Base-by-base conservation (phyloP, 1,140 invertebrate species). In the Sipha flava region DNA sequence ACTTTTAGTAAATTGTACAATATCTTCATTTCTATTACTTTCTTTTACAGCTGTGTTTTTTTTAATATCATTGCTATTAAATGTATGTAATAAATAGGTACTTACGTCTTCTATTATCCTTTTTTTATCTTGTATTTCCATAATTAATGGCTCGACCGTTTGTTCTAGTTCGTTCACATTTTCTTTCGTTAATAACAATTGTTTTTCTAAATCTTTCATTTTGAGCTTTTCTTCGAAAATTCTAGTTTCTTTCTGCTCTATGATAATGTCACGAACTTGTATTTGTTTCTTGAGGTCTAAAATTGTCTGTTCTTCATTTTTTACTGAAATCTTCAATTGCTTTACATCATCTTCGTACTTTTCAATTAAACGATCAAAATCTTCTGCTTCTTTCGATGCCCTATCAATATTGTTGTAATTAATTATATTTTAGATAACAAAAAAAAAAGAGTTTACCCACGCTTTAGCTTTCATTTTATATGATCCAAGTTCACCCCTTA, bases 201-300 rank as follows among this genome's bases (percentile, higher is more conserved):
- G 94, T 84, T 96, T 97, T 83, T 96, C 94, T 79, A 96, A 84
- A 85, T 96, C 94, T 83, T 94, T 91, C 83, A 95, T 96, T 83
- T 91, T 94, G 70, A 91, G 89, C 84, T 94, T 92, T 79, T 96
- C 85, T 81, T 95, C 93, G 82, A 90, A 90, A 79, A 97, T 94
- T 81, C 90, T 87, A 83, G 91, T 93, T 85, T 96, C 94, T 84
- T 95, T 96, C 47, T 93, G 91, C 81, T 92, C 90, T 81, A 96
- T 94, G 2, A 90, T 92, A 2, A 88, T 86, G 84, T 96, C 94
- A 80, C 92, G 89, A 84, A 95, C 93, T 2, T 88, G 85, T 47
- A 97, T 90, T 84, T 93, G 92, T 83, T 89, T 92, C 62, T 91
- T 91, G 54, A 93, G 85, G 84, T 94, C 92, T 5, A 88, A 85